These are phyloP conservation scores for Nothocercus julius DNA, from an alignment of 2,113 vertebrate genomes.

Conservation along the genomic window DNA sequence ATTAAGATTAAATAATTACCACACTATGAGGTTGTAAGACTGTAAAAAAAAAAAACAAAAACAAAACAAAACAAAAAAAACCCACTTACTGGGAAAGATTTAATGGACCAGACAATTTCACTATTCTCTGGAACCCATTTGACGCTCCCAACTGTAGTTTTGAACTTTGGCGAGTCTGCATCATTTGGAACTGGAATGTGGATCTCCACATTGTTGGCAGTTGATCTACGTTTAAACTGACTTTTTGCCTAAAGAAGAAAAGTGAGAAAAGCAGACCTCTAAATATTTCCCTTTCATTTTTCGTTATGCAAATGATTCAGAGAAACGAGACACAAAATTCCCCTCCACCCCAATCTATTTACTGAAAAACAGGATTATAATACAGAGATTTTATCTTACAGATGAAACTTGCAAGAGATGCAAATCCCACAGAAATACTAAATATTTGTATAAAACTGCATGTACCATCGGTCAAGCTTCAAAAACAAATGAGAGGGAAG, in stretches of 20 bases:
- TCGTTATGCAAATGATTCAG: background rate
- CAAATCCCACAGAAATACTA: background rate
- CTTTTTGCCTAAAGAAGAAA: conserved; percentile 87
- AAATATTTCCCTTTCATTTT: background rate
- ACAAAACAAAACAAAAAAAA: no score
- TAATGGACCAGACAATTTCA: conserved; percentile 98
- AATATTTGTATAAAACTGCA: background rate
- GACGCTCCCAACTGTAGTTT: conserved; percentile 97
- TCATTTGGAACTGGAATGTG: conserved; percentile 98
- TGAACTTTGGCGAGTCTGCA: conserved; percentile 97
- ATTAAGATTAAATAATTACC: background rate
- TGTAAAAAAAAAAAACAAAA: background rate
- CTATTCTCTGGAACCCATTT: conserved; percentile 99
- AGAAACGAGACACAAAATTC: background rate
- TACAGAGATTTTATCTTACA: fast-evolving
- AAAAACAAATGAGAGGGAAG: background rate
- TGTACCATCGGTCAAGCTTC: background rate
- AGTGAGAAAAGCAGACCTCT: background rate
- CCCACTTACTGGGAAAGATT: conserved; percentile 95
- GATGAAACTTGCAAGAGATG: background rate
- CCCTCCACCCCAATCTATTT: fast-evolving
- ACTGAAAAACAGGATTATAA: background rate
- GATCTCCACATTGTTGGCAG: conserved; percentile 98
- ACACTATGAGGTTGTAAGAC: background rate
- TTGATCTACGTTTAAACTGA: conserved; percentile 96